Percentiles rank a stretch among this genome's conserved stretches.
Conservation (phyloP, 2,113 vertebrate genomes). For the Colinus virginianus region DNA sequence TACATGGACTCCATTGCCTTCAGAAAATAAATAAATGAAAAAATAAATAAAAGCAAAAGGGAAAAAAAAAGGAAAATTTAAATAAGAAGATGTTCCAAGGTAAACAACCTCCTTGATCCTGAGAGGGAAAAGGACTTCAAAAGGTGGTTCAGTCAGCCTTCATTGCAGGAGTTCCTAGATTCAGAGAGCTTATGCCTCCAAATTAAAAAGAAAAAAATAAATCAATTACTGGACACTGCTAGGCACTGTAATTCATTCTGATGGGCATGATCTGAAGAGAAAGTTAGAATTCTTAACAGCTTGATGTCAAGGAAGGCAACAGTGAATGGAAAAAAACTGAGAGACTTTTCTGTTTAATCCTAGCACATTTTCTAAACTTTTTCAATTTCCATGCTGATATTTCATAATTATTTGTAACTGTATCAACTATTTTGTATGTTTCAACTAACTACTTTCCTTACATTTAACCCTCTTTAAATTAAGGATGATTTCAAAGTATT, state of each 20-base stretch:
- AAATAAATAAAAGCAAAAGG: background rate
- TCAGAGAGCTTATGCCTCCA: background rate
- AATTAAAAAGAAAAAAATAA: background rate
- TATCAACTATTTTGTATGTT: background rate
- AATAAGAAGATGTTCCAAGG: background rate
- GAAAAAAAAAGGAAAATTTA: background rate
- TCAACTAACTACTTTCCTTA: background rate
- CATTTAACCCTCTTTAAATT: background rate
- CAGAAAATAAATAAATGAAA: too few species aligned
- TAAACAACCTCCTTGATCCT: background rate
- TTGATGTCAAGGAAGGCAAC: background rate
- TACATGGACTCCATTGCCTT: background rate
- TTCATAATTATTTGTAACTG: background rate
- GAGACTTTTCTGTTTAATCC: background rate
- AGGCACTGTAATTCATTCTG: background rate
- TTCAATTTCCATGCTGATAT: background rate
- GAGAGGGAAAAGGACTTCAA: background rate
- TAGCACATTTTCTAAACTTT: background rate
- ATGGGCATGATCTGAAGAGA: background rate
- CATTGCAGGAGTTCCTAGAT: background rate
- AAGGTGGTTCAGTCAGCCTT: background rate
- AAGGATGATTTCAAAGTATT: background rate
- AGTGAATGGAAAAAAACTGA: background rate
- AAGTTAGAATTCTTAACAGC: background rate
- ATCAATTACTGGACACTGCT: background rate